These are phyloP conservation scores for Augochlora pura DNA, from an alignment of 1,140 invertebrate genomes.

Conservation along the genomic window DNA sequence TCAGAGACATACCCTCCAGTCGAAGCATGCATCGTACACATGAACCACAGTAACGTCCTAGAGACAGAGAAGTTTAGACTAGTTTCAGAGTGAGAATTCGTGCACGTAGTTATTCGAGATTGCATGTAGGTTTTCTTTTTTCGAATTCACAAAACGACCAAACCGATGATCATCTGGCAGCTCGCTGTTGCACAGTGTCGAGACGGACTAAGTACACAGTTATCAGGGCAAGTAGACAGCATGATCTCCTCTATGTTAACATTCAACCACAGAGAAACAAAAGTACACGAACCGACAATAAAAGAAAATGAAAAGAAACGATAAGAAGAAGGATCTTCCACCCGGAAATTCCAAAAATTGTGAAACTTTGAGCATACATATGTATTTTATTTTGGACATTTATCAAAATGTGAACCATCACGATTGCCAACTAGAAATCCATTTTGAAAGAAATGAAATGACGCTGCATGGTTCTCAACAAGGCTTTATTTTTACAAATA, in stretches of 20 bases:
- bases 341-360: too few species aligned
- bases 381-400: too few species aligned
- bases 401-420: too few species aligned
- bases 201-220: conserved; percentile 18
- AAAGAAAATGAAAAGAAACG: neutral
- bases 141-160: conserved; percentile 22
- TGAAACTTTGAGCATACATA: too few species aligned
- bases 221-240: conserved; percentile 48
- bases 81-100: conserved; percentile 6
- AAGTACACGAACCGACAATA: neutral
- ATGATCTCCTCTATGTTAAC: conserved; percentile 31
- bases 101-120: conserved; percentile 33
- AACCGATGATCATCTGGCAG: conserved; percentile 22
- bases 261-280: neutral
- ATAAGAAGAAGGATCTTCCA: neutral
- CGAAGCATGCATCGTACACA: neutral
- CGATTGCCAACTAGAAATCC: too few species aligned
- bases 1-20: too few species aligned
- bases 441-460: too few species aligned
- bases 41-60: neutral
- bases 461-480: too few species aligned
- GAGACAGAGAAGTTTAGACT: neutral
- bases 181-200: conserved; percentile 19
- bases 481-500: too few species aligned
- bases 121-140: conserved; percentile 21